phyloP scores from a whole-genome alignment of 2,888 invertebrate genomes.

The Achlya flavicornis region DNA sequence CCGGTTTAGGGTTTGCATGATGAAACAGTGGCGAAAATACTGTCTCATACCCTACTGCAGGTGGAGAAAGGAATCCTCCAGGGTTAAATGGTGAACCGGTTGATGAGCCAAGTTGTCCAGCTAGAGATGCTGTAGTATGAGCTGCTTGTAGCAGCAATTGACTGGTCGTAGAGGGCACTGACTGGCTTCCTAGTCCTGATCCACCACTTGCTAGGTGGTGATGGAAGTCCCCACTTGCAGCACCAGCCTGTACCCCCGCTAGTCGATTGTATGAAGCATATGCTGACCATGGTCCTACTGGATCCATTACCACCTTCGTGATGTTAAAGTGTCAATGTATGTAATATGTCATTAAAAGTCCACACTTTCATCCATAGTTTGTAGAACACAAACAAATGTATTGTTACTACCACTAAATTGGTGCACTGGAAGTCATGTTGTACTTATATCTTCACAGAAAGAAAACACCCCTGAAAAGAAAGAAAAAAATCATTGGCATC shows the following conservation, averaged over 20 bases:
- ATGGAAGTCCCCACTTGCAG: conserved; percentile 87
- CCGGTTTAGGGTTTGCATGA: conserved; percentile 89
- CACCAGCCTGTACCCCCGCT: conserved; percentile 87
- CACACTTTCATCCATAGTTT: conserved; percentile 83
- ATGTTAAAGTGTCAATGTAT: conserved; percentile 72
- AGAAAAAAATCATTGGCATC: conserved; percentile 50
- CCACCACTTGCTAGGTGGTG: conserved; percentile 86
- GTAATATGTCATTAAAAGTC: conserved; percentile 78
- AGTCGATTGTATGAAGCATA: conserved; percentile 93
- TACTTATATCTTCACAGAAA: conserved; percentile 56
- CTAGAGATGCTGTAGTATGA: conserved; percentile 84
- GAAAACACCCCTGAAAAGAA: conserved; percentile 75
- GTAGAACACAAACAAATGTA: conserved; percentile 63
- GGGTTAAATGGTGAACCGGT: conserved; percentile 87
- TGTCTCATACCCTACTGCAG: conserved; percentile 91
- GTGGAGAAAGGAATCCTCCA: conserved; percentile 89
- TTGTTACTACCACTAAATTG: conserved; percentile 64
- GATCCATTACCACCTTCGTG: conserved; percentile 90
- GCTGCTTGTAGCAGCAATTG: conserved; percentile 87
- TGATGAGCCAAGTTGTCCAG: conserved; percentile 85
- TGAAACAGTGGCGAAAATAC: conserved; percentile 93
- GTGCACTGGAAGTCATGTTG: conserved; percentile 67
- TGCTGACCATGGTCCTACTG: conserved; percentile 94
- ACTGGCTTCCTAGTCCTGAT: conserved; percentile 79
- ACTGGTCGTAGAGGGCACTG: conserved; percentile 86